These are phyloP conservation scores for Chloroclysta siterata DNA, from an alignment of 2,888 invertebrate genomes.

Conservation along the genomic window DNA sequence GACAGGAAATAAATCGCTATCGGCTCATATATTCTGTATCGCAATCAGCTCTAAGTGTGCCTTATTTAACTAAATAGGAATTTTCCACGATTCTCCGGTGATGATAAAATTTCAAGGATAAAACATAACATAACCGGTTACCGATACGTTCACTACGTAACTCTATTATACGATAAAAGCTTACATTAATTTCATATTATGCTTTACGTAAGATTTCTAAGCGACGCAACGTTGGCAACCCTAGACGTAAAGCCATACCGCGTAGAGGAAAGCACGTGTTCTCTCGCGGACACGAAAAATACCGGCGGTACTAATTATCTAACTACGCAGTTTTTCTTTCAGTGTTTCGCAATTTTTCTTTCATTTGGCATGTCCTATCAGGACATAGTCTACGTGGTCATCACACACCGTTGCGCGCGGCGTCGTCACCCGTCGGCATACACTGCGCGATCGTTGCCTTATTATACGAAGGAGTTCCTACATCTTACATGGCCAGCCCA, in stretches of 20 bases:
- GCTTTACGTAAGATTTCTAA: conserved; percentile 8
- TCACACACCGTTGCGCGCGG: too few relatives aligned
- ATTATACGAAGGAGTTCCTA: not conserved
- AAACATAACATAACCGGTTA: conserved; percentile 12
- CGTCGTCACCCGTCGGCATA: not conserved
- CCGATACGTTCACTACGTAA: conserved; percentile 6
- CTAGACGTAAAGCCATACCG: conserved; percentile 1
- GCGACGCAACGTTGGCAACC: not conserved
- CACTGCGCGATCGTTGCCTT: not conserved
- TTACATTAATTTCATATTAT: conserved; percentile 1
- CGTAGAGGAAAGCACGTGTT: not conserved
- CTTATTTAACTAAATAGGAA: conserved; percentile 31
- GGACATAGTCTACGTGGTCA: too few relatives aligned
- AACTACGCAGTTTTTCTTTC: not conserved
- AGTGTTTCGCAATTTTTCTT: too few relatives aligned
- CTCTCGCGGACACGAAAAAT: not conserved
- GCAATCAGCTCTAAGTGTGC: conserved; percentile 33
- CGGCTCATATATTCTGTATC: conserved; percentile 32
- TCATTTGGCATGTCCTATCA: too few relatives aligned
- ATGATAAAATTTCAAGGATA: conserved; percentile 21
- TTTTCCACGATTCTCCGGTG: conserved; percentile 32
- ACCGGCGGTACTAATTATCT: too few relatives aligned
- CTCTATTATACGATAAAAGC: conserved; percentile 5
- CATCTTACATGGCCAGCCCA: not conserved
- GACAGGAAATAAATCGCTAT: conserved; percentile 35